Conservation (phyloP, 2,113 vertebrate species). For the Eira barbara region DNA sequence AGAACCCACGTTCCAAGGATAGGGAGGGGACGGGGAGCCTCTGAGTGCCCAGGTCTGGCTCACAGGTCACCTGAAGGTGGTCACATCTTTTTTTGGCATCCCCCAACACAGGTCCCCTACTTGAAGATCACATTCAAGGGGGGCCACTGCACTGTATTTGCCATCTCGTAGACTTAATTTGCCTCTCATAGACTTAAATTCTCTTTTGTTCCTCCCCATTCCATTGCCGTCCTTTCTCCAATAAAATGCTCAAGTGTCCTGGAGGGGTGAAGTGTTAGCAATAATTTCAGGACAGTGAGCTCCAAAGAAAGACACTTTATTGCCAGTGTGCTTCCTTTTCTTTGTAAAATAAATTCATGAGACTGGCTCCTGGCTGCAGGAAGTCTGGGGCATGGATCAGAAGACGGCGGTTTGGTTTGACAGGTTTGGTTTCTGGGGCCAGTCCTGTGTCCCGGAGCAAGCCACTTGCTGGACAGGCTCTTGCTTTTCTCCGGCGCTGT, state of each 20-base stretch:
- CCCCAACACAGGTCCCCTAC: neutral
- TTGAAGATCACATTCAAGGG: neutral
- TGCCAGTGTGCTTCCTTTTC: neutral
- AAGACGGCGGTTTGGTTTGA: fast-evolving
- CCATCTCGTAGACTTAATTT: too few relatives aligned
- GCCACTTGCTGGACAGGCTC: neutral
- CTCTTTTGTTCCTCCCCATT: neutral
- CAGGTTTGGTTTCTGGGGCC: neutral
- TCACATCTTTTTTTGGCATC: neutral
- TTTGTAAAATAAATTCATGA: neutral
- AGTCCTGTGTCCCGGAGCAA: neutral
- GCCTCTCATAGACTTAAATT: neutral
- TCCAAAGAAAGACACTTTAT: neutral
- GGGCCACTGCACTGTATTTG: neutral
- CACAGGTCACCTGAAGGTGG: neutral
- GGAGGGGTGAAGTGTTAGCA: neutral
- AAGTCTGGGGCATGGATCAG: neutral
- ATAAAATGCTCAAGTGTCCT: neutral
- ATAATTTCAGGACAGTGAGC: neutral
- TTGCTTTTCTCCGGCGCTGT: neutral
- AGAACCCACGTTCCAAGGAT: neutral
- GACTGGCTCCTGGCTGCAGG: neutral
- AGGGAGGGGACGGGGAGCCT: neutral
- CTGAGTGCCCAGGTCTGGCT: neutral
- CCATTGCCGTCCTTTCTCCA: neutral